These are phyloP conservation scores for Adelges cooleyi DNA, from an alignment of 1,140 invertebrate genomes.

Conservation along the genomic window DNA sequence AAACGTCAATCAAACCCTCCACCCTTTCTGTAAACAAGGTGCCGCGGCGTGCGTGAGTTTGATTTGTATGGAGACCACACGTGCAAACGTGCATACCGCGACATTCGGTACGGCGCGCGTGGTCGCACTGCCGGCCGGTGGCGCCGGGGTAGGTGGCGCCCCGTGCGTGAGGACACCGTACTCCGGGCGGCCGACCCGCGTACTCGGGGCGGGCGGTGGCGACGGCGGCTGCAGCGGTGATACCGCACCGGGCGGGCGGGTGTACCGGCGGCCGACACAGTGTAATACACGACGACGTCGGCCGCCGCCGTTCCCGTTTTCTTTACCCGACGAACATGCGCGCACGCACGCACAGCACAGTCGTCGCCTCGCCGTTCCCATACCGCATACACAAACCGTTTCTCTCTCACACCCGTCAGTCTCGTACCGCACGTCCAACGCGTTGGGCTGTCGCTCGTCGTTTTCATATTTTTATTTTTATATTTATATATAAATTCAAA, in stretches of 20 bases:
- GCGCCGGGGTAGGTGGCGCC: slow-evolving; percentile 25
- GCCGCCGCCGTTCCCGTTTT: slow-evolving; percentile 24
- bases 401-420: slow-evolving; percentile 1
- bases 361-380: background rate
- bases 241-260: slow-evolving; percentile 12
- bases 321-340: background rate
- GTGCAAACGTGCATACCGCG: slow-evolving; percentile 8
- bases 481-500: no score
- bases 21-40: no score
- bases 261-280: background rate
- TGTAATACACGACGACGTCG: slow-evolving; percentile 7
- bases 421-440: background rate
- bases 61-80: slow-evolving; percentile 3
- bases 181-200: background rate
- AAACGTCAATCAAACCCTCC: no score
- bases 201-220: background rate
- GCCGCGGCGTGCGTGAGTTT: no score
- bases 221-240: background rate
- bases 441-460: background rate
- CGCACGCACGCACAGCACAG: background rate
- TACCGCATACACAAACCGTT: background rate
- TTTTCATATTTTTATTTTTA: background rate
- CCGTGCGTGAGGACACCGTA: slow-evolving; percentile 16
- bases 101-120: slow-evolving; percentile 23
- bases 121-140: slow-evolving; percentile 17